A percentile compares a stretch with the other conserved stretches of the same genome.
Conservation (phyloP, 2,113 vertebrate species). For the Phyllostomus discolor region DNA sequence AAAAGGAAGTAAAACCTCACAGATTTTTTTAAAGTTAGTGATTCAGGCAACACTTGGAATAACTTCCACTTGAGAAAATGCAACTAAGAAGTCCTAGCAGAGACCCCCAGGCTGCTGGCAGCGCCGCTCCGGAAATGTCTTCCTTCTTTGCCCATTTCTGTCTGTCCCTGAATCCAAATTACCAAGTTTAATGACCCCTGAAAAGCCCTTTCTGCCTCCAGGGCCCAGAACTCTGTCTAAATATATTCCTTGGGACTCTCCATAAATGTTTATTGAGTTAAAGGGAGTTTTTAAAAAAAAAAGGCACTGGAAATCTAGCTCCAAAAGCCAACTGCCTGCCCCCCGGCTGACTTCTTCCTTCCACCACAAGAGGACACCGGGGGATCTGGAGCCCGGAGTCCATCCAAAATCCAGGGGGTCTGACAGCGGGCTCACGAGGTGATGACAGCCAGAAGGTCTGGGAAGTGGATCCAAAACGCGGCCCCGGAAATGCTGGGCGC, state of each 20-base stretch:
- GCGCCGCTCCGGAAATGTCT: conserved; percentile 72
- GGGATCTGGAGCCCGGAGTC: background rate
- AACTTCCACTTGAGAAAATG: conserved; percentile 39
- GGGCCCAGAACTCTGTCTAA: conserved; percentile 23
- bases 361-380: background rate
- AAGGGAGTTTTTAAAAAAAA: background rate
- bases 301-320: background rate
- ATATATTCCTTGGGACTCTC: background rate
- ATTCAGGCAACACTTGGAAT: conserved; percentile 51
- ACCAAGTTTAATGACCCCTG: conserved; percentile 3
- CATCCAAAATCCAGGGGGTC: background rate
- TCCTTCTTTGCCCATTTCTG: background rate
- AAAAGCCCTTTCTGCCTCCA: background rate
- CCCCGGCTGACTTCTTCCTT: background rate
- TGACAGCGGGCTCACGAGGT: background rate
- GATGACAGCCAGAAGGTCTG: background rate
- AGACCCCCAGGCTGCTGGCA: conserved; percentile 39
- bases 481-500: background rate
- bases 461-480: background rate
- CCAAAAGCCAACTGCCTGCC: background rate
- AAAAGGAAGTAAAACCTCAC: background rate
- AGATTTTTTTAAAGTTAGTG: background rate
- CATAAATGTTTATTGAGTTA: background rate
- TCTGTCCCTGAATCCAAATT: conserved; percentile 27
- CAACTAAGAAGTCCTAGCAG: background rate